A percentile compares a stretch with the other conserved stretches of the same genome.
These are phyloP conservation scores for Zaprionus capensis DNA, from an alignment of 1,140 invertebrate species.

Conservation along the genomic window DNA sequence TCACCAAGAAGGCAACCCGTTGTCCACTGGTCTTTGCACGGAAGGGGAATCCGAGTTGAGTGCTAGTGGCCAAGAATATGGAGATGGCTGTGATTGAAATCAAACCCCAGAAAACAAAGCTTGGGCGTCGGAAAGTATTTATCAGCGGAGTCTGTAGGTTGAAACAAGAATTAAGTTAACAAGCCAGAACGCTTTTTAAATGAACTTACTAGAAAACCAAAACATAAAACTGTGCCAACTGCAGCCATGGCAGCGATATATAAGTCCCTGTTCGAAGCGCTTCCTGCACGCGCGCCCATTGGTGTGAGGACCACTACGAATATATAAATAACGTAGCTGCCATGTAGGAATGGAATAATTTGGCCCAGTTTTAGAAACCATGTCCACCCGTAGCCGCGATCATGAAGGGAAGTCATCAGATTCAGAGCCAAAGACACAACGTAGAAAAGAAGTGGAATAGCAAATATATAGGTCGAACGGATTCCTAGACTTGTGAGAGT, in stretches of 20 bases:
- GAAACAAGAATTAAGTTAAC: neutral
- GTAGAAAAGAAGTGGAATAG: conserved; percentile 63
- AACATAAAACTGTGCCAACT: conserved; percentile 73
- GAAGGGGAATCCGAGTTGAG: conserved; percentile 91
- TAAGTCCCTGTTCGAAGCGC: conserved; percentile 86
- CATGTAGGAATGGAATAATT: conserved; percentile 84
- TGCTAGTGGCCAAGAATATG: conserved; percentile 87
- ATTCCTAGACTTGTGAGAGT: conserved; percentile 46
- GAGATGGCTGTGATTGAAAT: conserved; percentile 84
- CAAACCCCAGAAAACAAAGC: conserved; percentile 52
- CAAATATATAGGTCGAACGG: conserved; percentile 56
- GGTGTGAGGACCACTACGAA: conserved; percentile 88
- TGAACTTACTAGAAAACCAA: conserved; percentile 69
- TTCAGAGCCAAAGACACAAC: conserved; percentile 49
- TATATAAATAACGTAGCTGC: conserved; percentile 87
- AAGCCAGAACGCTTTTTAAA: conserved; percentile 32
- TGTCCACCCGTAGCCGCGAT: conserved; percentile 86
- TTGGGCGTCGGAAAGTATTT: conserved; percentile 70
- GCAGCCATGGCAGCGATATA: conserved; percentile 85
- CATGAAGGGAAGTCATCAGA: conserved; percentile 57
- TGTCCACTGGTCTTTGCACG: conserved; percentile 88
- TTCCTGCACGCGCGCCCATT: conserved; percentile 87
- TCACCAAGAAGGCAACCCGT: conserved; percentile 88
- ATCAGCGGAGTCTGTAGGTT: conserved; percentile 59
- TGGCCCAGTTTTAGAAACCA: conserved; percentile 84